A percentile compares a stretch with the other conserved stretches of the same genome.
These are phyloP conservation scores for Drymodes brunneopygia DNA, from an alignment of 2,113 vertebrate species.

Conservation along the genomic window DNA sequence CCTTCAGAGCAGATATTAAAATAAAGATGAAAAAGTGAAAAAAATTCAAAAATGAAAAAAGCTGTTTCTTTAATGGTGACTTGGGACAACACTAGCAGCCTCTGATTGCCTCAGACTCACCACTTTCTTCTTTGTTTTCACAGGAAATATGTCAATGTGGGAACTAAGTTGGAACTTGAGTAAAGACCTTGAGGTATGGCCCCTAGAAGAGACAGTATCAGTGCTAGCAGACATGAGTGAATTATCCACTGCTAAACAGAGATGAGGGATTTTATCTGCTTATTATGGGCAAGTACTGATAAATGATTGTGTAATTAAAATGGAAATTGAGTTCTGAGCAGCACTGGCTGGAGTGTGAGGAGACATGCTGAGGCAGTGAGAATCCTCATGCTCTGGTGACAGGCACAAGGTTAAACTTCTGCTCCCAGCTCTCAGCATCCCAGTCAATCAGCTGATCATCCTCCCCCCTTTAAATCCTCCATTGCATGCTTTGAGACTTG, in stretches of 20 bases:
- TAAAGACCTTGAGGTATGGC: not conserved
- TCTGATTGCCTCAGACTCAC: not conserved
- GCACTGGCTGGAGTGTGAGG: not conserved
- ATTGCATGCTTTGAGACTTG: not conserved
- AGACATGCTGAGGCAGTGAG: not conserved
- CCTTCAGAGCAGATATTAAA: not conserved
- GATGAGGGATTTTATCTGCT: constrained; percentile 1
- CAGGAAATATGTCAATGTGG: not conserved
- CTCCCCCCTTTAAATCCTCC: not conserved
- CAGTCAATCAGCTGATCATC: not conserved
- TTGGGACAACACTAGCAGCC: not conserved
- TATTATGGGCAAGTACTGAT: constrained; percentile 8
- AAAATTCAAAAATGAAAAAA: not conserved
- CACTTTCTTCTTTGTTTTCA: not conserved
- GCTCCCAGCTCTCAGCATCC: not conserved
- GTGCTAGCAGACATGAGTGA: not conserved
- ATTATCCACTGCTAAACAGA: not conserved
- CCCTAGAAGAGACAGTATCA: not conserved
- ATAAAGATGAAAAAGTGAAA: not conserved
- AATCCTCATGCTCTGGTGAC: not conserved
- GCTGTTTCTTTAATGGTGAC: not conserved
- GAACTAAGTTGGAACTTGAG: not conserved
- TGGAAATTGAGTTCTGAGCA: not conserved
- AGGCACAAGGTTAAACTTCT: not conserved
- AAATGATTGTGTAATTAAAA: constrained; percentile 46